phyloP scores from a whole-genome alignment of 2,888 invertebrate species.

The Drosophila atroscutellata region DNA sequence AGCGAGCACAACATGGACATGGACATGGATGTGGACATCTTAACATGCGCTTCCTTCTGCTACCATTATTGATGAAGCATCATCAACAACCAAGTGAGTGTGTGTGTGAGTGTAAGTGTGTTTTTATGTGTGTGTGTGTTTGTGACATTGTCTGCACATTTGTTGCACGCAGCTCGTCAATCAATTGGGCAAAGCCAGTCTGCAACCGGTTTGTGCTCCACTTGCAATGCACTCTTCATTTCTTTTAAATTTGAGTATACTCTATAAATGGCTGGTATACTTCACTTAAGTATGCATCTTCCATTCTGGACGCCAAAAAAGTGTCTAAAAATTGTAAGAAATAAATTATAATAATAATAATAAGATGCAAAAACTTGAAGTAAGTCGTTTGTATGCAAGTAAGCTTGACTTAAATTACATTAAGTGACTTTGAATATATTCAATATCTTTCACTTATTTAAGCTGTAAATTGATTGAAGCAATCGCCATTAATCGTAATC shows the following conservation, averaged over 20 bases:
- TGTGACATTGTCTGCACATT: constrained; percentile 63
- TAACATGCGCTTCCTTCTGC: constrained; percentile 80
- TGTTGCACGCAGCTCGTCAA: constrained; percentile 79
- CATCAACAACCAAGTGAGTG: constrained; percentile 21
- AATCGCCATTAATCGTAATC: not conserved
- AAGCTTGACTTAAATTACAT: not conserved
- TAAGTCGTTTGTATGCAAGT: not conserved
- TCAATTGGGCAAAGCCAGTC: constrained; percentile 63
- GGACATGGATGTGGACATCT: constrained; percentile 58
- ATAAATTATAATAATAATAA: not conserved
- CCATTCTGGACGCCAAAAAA: not conserved
- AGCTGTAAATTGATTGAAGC: not conserved
- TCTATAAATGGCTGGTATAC: not conserved
- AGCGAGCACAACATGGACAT: constrained; percentile 67
- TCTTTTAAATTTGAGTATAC: constrained; percentile 13
- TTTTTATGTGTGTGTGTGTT: constrained; percentile 49
- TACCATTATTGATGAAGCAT: constrained; percentile 66
- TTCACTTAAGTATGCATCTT: not conserved
- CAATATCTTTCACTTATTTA: not conserved
- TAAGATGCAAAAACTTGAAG: not conserved
- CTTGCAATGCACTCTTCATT: constrained; percentile 37
- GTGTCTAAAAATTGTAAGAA: not conserved
- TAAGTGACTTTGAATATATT: not conserved
- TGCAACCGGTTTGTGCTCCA: constrained; percentile 74
- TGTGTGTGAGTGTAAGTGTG: constrained; percentile 33